phyloP scores from a whole-genome alignment of 1,140 invertebrate genomes.

The Aphelinus atriplicis region DNA sequence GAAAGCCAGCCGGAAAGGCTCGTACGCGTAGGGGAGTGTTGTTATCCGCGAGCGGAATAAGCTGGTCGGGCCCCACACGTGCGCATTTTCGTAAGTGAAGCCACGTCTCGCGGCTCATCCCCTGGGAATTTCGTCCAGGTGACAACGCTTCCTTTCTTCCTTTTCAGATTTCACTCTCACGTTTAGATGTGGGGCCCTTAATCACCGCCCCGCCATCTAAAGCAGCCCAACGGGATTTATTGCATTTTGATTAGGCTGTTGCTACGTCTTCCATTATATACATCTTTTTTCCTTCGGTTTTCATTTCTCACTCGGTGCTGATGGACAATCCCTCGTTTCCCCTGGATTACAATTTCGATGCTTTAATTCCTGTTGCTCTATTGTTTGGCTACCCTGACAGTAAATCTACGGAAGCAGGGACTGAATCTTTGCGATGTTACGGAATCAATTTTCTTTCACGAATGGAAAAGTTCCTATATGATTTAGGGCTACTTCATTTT shows the following conservation, averaged over 20 bases:
- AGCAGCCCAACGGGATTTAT: slow-evolving; percentile 13
- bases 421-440: too few species aligned
- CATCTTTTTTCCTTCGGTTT: neutral
- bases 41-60: slow-evolving; percentile 19
- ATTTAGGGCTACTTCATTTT: too few species aligned
- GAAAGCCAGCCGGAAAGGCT: neutral
- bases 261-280: slow-evolving; percentile 12
- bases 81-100: slow-evolving; percentile 34
- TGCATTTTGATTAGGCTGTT: slow-evolving; percentile 31
- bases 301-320: neutral
- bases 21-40: slow-evolving; percentile 8
- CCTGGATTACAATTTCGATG: too few species aligned
- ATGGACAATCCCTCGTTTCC: neutral
- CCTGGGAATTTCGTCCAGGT: slow-evolving; percentile 56
- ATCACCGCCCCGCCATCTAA: slow-evolving; percentile 8
- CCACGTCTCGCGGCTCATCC: slow-evolving; percentile 33
- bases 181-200: slow-evolving; percentile 6
- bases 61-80: neutral
- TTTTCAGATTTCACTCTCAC: slow-evolving; percentile 5
- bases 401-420: too few species aligned
- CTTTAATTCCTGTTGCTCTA: too few species aligned
- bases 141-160: slow-evolving; percentile 35
- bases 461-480: too few species aligned
- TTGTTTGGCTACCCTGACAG: too few species aligned
- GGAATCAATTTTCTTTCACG: too few species aligned